Percentiles rank a stretch among this genome's conserved stretches.
Evolutionary conservation across 2,113 vertebrate species (phyloP).

Genomic region (Platysteira castanea): DNA sequence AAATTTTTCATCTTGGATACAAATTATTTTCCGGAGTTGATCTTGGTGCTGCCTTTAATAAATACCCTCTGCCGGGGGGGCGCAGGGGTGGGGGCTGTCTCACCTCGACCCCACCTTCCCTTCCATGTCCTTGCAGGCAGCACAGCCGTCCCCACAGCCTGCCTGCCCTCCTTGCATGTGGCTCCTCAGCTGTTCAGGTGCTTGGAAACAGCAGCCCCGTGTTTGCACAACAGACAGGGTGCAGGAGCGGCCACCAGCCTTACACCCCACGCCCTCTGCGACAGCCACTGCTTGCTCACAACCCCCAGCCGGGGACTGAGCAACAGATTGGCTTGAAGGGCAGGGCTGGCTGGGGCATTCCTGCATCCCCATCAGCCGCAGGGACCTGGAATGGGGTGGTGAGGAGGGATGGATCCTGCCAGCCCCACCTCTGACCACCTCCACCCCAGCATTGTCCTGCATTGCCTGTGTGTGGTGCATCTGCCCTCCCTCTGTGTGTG

Average conservation of each 20-base stretch:
- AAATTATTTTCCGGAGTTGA: not conserved
- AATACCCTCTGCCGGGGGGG: fast-evolving
- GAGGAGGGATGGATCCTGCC: not conserved
- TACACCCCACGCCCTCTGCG: not conserved
- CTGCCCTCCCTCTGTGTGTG: fast-evolving
- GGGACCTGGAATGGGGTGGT: fast-evolving
- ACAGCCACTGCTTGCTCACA: fast-evolving
- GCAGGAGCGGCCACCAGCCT: fast-evolving
- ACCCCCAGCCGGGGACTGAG: fast-evolving
- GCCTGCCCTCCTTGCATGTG: too few relatives aligned
- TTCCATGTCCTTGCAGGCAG: not conserved
- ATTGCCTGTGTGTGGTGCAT: fast-evolving
- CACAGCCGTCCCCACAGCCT: not conserved
- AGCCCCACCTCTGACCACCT: not conserved
- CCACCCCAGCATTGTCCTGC: not conserved
- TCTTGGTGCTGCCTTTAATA: not conserved
- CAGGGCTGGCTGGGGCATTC: not conserved
- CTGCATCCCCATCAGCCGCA: not conserved
- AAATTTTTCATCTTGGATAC: not conserved
- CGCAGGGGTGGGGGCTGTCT: not conserved
- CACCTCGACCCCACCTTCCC: fast-evolving
- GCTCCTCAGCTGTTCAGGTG: not conserved
- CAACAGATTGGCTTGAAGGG: not conserved
- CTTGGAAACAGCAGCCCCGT: not conserved
- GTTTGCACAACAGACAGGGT: not conserved